These are phyloP conservation scores for Crossaster papposus DNA, from an alignment of 53 echinoderm and acorn worm species.

Conservation along the genomic window DNA sequence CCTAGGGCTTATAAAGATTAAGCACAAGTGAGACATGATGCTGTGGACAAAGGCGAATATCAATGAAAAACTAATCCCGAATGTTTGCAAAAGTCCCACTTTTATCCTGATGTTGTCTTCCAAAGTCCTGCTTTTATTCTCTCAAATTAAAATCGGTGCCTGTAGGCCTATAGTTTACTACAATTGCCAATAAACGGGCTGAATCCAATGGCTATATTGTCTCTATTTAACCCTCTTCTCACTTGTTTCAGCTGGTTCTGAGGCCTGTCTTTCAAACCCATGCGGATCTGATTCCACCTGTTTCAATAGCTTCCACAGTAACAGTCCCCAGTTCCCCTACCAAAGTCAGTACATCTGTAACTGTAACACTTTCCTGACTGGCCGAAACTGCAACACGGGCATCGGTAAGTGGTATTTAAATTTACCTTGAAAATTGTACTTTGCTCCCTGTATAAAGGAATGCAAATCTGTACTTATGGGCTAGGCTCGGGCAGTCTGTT, in stretches of 20 bases:
- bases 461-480: no score
- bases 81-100: no score
- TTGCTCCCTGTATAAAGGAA: neutral
- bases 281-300: constrained; percentile 12
- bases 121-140: no score
- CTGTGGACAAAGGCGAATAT: no score
- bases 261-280: constrained; percentile 39
- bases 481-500: no score
- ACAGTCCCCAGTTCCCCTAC: constrained; percentile 3
- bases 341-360: constrained; percentile 40
- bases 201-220: neutral
- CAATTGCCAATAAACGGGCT: neutral
- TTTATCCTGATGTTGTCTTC: no score
- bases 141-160: no score
- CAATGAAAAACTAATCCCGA: no score
- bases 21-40: no score
- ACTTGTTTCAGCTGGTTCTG: constrained; percentile 7
- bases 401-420: constrained; percentile 22
- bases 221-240: neutral
- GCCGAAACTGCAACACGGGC: constrained; percentile 32
- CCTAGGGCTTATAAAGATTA: no score
- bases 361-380: constrained; percentile 51
- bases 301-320: constrained; percentile 52
- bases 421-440: neutral
- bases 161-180: no score